Conservation (phyloP, 2,888 invertebrate genomes). For the Acanthacorydalis orientalis region DNA sequence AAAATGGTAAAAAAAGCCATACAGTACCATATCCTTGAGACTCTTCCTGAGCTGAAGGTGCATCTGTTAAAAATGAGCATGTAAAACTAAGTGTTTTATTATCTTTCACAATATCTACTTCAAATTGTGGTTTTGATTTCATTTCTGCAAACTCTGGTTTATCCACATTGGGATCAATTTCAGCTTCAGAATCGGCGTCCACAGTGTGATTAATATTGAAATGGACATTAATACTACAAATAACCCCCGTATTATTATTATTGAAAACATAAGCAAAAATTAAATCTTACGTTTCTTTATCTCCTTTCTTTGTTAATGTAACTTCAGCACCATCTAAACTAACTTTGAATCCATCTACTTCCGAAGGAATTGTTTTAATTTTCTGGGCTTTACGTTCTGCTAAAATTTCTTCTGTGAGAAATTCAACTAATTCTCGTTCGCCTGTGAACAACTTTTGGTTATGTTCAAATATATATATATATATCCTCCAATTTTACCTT, state of each 20-base stretch:
- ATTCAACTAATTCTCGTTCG: conserved; percentile 76
- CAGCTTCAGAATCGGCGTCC: conserved; percentile 59
- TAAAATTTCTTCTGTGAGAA: conserved; percentile 83
- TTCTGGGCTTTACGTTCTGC: conserved; percentile 78
- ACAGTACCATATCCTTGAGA: conserved; percentile 7
- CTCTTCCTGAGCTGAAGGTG: background rate
- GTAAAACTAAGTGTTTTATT: conserved; percentile 65
- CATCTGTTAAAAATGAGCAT: conserved; percentile 53
- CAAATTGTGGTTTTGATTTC: conserved; percentile 83
- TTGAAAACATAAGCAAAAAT: background rate
- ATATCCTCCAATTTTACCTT: conserved; percentile 35
- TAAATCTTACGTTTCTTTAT: conserved; percentile 44
- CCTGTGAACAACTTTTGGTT: conserved; percentile 30
- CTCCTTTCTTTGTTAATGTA: conserved; percentile 52
- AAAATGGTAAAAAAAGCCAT: conserved; percentile 8
- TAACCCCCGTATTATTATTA: conserved; percentile 6
- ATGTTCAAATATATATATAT: background rate
- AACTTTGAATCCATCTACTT: conserved; percentile 68
- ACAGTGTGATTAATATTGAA: conserved; percentile 94
- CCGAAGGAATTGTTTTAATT: conserved; percentile 51
- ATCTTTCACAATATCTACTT: conserved; percentile 67
- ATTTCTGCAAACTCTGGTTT: conserved; percentile 67
- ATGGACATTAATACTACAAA: conserved; percentile 50
- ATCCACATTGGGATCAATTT: conserved; percentile 40
- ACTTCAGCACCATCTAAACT: conserved; percentile 71